phyloP scores from a whole-genome alignment of 1,140 invertebrate species.

The Drosophila yakuba region DNA sequence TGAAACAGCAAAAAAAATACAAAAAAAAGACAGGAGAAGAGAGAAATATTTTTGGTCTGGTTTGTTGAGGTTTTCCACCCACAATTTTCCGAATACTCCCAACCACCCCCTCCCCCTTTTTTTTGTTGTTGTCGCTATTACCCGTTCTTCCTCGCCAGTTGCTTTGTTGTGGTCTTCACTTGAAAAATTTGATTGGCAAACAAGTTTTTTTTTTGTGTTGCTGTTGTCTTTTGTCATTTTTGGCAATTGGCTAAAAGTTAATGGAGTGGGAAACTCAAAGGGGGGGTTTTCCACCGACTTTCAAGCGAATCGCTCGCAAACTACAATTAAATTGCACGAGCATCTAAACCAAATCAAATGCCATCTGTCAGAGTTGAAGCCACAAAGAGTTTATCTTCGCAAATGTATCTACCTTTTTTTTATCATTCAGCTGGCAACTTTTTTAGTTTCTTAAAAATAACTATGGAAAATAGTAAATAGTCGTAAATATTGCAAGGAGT shows the following conservation, averaged over 20 bases:
- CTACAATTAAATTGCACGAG: constrained; percentile 37
- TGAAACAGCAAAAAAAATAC: neutral
- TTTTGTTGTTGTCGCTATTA: constrained; percentile 23
- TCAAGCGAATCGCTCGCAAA: constrained; percentile 4
- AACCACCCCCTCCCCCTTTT: neutral
- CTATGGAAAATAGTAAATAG: no score
- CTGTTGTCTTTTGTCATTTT: constrained; percentile 39
- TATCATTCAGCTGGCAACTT: no score
- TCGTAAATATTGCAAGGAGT: no score
- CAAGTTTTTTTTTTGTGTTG: constrained; percentile 28
- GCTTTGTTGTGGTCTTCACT: constrained; percentile 50
- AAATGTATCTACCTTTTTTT: neutral
- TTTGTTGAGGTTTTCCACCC: constrained; percentile 29
- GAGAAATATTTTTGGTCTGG: constrained; percentile 29
- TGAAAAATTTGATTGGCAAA: constrained; percentile 54
- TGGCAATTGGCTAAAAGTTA: constrained; percentile 44
- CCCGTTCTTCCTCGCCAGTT: constrained; percentile 19
- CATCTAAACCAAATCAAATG: constrained; percentile 2
- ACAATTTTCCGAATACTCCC: constrained; percentile 8
- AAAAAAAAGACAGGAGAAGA: neutral
- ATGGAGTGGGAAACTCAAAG: constrained; percentile 1
- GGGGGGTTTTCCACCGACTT: constrained; percentile 9
- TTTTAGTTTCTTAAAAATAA: no score
- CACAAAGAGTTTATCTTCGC: neutral
- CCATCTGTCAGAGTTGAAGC: constrained; percentile 4